phyloP scores from a whole-genome alignment of 2,888 invertebrate genomes.

The Entomobrya multifasciata region DNA sequence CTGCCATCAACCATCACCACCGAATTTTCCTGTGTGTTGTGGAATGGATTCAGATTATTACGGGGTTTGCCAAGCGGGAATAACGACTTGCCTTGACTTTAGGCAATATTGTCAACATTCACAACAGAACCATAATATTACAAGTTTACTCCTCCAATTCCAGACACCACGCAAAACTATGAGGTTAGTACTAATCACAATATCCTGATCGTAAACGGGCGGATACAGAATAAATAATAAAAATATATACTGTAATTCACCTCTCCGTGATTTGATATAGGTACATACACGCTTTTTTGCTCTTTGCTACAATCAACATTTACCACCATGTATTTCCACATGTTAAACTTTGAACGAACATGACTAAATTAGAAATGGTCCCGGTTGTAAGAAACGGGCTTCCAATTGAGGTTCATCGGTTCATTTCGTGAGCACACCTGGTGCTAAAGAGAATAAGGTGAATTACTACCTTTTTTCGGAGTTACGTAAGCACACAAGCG shows the following conservation, averaged over 20 bases:
- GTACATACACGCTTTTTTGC: conserved; percentile 42
- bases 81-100: conserved; percentile 54
- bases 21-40: background rate
- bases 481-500: background rate
- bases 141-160: conserved; percentile 46
- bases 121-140: conserved; percentile 49
- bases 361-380: conserved; percentile 51
- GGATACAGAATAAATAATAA: conserved; percentile 61
- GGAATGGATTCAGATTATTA: conserved; percentile 54
- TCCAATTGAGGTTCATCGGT: conserved; percentile 54
- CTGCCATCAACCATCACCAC: conserved; percentile 23
- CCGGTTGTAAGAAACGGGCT: conserved; percentile 41
- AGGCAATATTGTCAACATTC: conserved; percentile 46
- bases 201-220: conserved; percentile 60
- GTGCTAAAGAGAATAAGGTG: conserved; percentile 52
- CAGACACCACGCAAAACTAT: conserved; percentile 32
- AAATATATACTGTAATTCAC: conserved; percentile 8
- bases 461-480: background rate
- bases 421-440: conserved; percentile 58
- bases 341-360: conserved; percentile 24
- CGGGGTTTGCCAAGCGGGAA: conserved; percentile 51
- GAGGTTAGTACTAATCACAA: conserved; percentile 63
- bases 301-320: conserved; percentile 38
- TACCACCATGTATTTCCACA: background rate
- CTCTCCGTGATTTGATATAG: conserved; percentile 31